phyloP scores from a whole-genome alignment of 2,888 invertebrate genomes.

The Nesidiocoris tenuis region DNA sequence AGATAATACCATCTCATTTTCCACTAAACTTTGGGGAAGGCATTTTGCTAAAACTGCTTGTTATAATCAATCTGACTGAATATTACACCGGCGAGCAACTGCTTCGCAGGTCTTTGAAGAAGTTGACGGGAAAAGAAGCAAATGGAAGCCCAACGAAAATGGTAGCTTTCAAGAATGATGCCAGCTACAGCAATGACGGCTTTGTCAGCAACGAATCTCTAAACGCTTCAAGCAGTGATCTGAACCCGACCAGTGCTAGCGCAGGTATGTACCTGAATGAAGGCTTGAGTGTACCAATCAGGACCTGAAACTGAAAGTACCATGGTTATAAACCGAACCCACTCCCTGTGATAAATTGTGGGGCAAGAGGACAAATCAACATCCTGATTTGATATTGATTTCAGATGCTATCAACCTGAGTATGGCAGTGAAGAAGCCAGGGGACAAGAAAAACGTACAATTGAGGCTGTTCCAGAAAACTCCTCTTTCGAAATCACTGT shows the following conservation, averaged over 20 bases:
- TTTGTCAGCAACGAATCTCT: conserved; percentile 51
- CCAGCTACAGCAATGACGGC: conserved; percentile 51
- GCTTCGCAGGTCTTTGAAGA: conserved; percentile 49
- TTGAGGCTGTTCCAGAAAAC: conserved; percentile 61
- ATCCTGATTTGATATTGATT: too few species aligned
- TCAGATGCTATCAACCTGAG: conserved; percentile 45
- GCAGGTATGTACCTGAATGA: too few species aligned
- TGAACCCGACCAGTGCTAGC: conserved; percentile 46
- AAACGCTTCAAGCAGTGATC: conserved; percentile 49
- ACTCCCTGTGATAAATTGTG: too few species aligned
- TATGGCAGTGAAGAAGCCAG: conserved; percentile 24
- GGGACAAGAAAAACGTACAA: conserved; percentile 51
- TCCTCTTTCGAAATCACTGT: conserved; percentile 75
- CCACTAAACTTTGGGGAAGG: too few species aligned
- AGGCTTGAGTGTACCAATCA: not conserved
- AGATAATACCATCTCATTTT: conserved; percentile 51
- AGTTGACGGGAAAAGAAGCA: conserved; percentile 48
- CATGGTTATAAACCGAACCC: too few species aligned
- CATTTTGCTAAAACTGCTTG: too few species aligned
- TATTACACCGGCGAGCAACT: too few species aligned
- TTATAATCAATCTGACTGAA: too few species aligned
- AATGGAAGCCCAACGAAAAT: conserved; percentile 47
- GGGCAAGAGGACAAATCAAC: too few species aligned
- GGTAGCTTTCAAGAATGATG: conserved; percentile 48
- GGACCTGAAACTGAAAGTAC: too few species aligned